These are phyloP conservation scores for Elmis aenea DNA, from an alignment of 2,888 invertebrate genomes.

Conservation along the genomic window DNA sequence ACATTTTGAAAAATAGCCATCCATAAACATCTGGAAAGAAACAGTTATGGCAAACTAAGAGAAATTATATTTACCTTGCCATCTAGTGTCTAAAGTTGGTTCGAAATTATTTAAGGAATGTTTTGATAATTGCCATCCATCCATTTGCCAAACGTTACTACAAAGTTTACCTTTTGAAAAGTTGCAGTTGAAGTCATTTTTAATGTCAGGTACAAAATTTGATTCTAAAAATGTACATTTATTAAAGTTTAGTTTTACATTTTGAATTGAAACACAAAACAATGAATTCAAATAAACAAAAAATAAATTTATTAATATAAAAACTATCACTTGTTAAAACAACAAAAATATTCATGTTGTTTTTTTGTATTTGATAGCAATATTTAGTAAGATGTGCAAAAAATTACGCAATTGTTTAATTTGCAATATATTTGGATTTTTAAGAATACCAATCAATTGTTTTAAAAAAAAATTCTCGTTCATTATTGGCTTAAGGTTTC, in stretches of 20 bases:
- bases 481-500: too few species aligned
- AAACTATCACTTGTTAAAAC: neutral
- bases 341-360: conserved; percentile 1
- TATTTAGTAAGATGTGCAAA: too few species aligned
- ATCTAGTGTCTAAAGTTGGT: conserved; percentile 35
- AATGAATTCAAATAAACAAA: conserved; percentile 8
- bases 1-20: too few species aligned
- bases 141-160: conserved; percentile 32
- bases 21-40: too few species aligned
- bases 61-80: conserved; percentile 35
- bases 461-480: too few species aligned
- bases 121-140: conserved; percentile 36
- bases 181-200: conserved; percentile 36
- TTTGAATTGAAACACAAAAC: too few species aligned
- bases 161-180: conserved; percentile 34
- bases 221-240: conserved; percentile 35
- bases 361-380: too few species aligned
- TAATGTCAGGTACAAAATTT: conserved; percentile 34
- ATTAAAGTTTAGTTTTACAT: neutral
- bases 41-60: too few species aligned
- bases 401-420: too few species aligned
- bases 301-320: neutral
- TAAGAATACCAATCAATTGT: too few species aligned
- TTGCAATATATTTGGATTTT: too few species aligned
- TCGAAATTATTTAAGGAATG: conserved; percentile 31